A percentile compares a stretch with the other conserved stretches of the same genome.
phyloP scores from a whole-genome alignment of 2,888 invertebrate genomes.

The Cantharis lateralis region DNA sequence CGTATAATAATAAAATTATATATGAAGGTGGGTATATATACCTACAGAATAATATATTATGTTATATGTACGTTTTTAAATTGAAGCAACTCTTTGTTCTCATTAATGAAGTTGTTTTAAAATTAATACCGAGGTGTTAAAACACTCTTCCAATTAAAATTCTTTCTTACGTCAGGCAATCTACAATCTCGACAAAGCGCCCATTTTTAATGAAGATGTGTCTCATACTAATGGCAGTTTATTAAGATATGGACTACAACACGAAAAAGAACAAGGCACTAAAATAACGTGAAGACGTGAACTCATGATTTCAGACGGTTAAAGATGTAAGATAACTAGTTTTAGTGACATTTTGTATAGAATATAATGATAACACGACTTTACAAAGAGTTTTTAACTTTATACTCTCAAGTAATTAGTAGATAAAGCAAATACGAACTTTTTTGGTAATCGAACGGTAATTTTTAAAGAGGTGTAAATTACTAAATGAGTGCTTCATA shows the following conservation, averaged over 20 bases:
- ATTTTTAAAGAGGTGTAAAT: not conserved
- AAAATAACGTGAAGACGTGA: conserved; percentile 2
- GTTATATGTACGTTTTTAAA: not conserved
- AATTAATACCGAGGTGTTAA: conserved; percentile 10
- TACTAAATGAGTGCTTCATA: not conserved
- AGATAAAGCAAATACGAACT: not conserved
- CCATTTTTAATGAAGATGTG: conserved; percentile 28
- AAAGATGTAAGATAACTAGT: conserved; percentile 21
- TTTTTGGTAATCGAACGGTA: not conserved
- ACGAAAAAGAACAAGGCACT: conserved; percentile 14
- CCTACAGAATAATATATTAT: not conserved
- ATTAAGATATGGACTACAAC: conserved; percentile 18
- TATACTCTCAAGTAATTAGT: not conserved
- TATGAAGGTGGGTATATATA: not conserved
- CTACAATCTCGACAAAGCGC: conserved; percentile 20
- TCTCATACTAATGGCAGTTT: conserved; percentile 19
- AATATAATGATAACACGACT: not conserved
- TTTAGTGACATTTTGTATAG: conserved; percentile 15
- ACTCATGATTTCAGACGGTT: conserved; percentile 19
- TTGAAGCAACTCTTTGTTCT: not conserved
- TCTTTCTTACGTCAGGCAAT: conserved; percentile 12
- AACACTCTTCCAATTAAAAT: conserved; percentile 24
- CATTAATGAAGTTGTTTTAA: conserved; percentile 12
- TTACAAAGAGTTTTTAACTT: not conserved
- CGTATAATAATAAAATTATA: not conserved